phyloP scores from a whole-genome alignment of 2,797 vertebrate genomes.

The Pipistrellus nathusii region DNA sequence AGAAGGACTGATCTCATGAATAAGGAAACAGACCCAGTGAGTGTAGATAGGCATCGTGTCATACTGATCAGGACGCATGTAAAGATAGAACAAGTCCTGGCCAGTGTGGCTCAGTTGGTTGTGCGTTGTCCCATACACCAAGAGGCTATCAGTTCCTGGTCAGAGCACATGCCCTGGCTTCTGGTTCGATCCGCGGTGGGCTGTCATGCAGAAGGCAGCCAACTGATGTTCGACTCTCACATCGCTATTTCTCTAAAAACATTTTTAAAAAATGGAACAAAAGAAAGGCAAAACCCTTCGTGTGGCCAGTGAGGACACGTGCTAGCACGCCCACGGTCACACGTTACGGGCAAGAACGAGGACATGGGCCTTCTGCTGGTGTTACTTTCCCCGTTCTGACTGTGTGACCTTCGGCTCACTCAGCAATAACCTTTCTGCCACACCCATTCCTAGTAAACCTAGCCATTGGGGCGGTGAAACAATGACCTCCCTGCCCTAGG shows the following conservation, averaged over 20 bases:
- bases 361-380: not conserved
- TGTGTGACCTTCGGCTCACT: not conserved
- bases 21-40: not conserved
- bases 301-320: not conserved
- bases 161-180: too few relatives aligned
- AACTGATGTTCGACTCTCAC: too few relatives aligned
- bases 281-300: not conserved
- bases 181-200: too few relatives aligned
- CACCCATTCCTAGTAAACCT: not conserved
- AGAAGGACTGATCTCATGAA: not conserved
- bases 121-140: too few relatives aligned
- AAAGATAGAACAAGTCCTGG: too few relatives aligned
- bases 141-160: too few relatives aligned
- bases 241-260: too few relatives aligned
- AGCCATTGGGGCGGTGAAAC: not conserved
- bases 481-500: not conserved
- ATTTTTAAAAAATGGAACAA: not conserved
- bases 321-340: too few relatives aligned
- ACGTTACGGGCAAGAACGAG: not conserved
- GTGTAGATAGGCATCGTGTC: not conserved
- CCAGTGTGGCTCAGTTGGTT: too few relatives aligned
- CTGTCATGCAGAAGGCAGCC: too few relatives aligned
- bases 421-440: not conserved
- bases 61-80: not conserved
- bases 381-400: not conserved